Conservation (phyloP, 2,113 vertebrate species). For the Cololabis saira region DNA sequence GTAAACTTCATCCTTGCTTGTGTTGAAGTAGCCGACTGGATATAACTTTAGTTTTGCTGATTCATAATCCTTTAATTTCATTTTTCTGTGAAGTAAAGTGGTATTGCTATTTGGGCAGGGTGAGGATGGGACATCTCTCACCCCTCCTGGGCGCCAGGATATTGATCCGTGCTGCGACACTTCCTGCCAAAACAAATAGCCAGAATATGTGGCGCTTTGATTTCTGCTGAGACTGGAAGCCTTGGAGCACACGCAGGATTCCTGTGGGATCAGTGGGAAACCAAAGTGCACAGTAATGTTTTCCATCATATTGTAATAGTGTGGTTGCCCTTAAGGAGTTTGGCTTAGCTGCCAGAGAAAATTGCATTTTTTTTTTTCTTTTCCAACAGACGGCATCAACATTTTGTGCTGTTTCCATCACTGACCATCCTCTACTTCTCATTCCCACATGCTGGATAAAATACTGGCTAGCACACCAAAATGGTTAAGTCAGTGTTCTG, state of each 20-base stretch:
- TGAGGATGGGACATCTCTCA: constrained; percentile 16
- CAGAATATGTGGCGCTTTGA: constrained; percentile 52
- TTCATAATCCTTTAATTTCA: constrained; percentile 16
- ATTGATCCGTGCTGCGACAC: constrained; percentile 66
- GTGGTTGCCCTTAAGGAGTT: not conserved
- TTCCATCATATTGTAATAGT: constrained; percentile 23
- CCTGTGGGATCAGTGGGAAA: constrained; percentile 21
- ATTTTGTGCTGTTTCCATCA: not conserved
- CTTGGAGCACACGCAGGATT: constrained; percentile 8
- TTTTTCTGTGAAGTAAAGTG: constrained; percentile 18
- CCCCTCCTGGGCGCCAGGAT: constrained; percentile 43
- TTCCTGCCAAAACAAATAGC: constrained; percentile 60
- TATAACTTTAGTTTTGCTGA: not conserved
- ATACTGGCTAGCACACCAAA: not conserved
- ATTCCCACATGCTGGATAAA: not conserved
- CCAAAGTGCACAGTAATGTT: constrained; percentile 18
- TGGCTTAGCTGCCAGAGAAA: not conserved
- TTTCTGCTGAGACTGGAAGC: constrained; percentile 60
- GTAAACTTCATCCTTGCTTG: not conserved
- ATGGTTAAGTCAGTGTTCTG: not conserved
- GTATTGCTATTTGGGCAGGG: constrained; percentile 11
- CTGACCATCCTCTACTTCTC: not conserved
- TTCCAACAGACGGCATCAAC: not conserved
- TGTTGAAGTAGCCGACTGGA: not conserved
- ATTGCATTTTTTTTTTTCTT: not conserved